Evolutionary conservation across 2,888 invertebrate genomes (phyloP).

Genomic region (Acleris holmiana): DNA sequence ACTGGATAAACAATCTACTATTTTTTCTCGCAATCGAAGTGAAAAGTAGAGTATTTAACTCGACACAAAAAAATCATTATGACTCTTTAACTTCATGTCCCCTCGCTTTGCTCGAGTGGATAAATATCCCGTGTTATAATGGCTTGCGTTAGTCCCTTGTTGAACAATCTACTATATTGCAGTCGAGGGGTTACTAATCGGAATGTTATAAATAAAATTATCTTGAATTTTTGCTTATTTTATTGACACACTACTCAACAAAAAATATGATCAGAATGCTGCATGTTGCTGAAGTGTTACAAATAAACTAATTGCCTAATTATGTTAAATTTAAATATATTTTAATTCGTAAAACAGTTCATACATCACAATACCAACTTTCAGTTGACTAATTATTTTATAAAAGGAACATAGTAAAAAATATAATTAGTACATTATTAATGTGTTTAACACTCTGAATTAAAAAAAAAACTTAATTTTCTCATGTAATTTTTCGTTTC

Average conservation of each 20-base stretch:
- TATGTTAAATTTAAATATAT: slow-evolving; percentile 71
- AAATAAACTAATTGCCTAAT: slow-evolving; percentile 70
- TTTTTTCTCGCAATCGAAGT: too few species aligned
- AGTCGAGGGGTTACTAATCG: too few species aligned
- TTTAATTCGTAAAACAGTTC: slow-evolving; percentile 72
- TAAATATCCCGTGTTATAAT: too few species aligned
- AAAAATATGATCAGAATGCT: slow-evolving; percentile 74
- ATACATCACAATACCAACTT: slow-evolving; percentile 83
- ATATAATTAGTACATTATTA: slow-evolving; percentile 57
- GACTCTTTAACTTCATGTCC: too few species aligned
- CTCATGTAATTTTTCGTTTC: slow-evolving; percentile 38
- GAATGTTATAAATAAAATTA: slow-evolving; percentile 40
- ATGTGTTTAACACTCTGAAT: slow-evolving; percentile 71
- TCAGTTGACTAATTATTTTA: slow-evolving; percentile 72
- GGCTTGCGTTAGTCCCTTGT: too few species aligned
- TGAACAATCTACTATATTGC: too few species aligned
- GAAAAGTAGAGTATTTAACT: too few species aligned
- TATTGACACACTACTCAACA: slow-evolving; percentile 82
- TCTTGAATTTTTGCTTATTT: slow-evolving; percentile 67
- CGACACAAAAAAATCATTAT: too few species aligned
- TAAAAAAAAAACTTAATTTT: slow-evolving; percentile 49
- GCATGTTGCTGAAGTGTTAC: slow-evolving; percentile 71
- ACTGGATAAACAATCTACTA: too few species aligned
- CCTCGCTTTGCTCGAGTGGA: too few species aligned
- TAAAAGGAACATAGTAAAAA: slow-evolving; percentile 71